These are phyloP conservation scores for Epizoanthus ramosus DNA, from an alignment of 92 coral and sea anemone genomes.

Conservation along the genomic window DNA sequence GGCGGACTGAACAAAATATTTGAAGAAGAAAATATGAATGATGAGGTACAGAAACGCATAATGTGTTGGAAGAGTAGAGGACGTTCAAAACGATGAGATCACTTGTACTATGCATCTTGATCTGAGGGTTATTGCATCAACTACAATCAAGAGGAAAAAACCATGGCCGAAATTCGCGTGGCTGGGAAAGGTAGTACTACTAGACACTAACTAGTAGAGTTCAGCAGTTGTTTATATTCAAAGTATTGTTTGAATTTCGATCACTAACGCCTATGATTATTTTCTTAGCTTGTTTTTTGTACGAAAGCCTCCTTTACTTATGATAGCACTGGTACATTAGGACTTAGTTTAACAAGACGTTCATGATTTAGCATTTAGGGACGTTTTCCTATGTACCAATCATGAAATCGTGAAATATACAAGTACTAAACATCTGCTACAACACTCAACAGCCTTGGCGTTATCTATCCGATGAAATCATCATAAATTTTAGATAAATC, in stretches of 20 bases:
- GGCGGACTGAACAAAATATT: conserved; percentile 35
- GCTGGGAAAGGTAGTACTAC: conserved; percentile 90
- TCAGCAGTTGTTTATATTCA: neutral
- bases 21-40: conserved; percentile 5
- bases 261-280: neutral
- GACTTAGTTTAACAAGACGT: no score
- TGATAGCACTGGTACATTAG: no score
- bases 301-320: no score
- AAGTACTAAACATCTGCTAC: no score
- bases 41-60: neutral
- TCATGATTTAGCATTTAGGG: no score
- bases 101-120: conserved; percentile 71
- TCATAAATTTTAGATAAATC: no score
- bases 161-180: conserved; percentile 94
- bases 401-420: no score
- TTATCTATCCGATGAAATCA: no score
- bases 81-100: neutral
- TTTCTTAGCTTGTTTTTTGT: neutral
- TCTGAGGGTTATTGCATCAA: conserved; percentile 79
- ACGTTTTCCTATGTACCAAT: no score
- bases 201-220: no score
- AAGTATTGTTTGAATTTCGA: neutral
- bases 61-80: neutral
- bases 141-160: conserved; percentile 92
- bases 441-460: no score